Base-by-base conservation (phyloP, 2,888 invertebrate genomes). In the Pasiphila rectangulata region DNA sequence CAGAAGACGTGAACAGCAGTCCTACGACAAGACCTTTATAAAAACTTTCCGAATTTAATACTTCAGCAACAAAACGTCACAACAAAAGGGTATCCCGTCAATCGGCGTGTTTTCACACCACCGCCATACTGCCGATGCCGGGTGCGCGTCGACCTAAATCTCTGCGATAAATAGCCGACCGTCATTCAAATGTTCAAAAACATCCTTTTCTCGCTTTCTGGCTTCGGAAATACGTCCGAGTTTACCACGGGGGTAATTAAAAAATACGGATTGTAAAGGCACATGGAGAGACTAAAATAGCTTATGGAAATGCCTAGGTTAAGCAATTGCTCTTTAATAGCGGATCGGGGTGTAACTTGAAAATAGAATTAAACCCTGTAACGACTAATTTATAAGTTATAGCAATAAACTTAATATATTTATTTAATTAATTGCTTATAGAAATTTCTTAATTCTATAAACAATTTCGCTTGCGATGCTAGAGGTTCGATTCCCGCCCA, bases 81-180 rank as follows among this genome's bases (percentile, higher is more conserved):
- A 30, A 16, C 30, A 30, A 30, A 29, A 27, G 27, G n/a, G 4
- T 30, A 4, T 30, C n/a, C 15, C 9, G 30, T 15, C 29, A 17
- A 23, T 12, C 13, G 19, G 21, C 47, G n/a, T 47, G 37, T 47
- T 47, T 42, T 37, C 25, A 25, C 25, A 25, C 10, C n/a, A n/a
- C n/a, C n/a, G n/a, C n/a, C n/a, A 25, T 20, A 3, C 7, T 10
- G 32, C 42, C 30, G 17, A 32, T 12, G 16, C 16, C 32, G 25
- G 47, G 29, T 43, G 48, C 43, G 42, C 38, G 47, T 48, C 42
- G 47, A 48, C 48, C 48, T 20, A 43, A 39, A 43, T 39, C 27
- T 43, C 17, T 16, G 25, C 43, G 34, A 48, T 42, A 48, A 43
- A 48, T 48, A 48, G 29, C 43, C 29, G 20, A 10, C n/a, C n/a